Evolutionary conservation across 2,797 vertebrate species (phyloP).

Genomic region (Chaenodraco wilsoni): DNA sequence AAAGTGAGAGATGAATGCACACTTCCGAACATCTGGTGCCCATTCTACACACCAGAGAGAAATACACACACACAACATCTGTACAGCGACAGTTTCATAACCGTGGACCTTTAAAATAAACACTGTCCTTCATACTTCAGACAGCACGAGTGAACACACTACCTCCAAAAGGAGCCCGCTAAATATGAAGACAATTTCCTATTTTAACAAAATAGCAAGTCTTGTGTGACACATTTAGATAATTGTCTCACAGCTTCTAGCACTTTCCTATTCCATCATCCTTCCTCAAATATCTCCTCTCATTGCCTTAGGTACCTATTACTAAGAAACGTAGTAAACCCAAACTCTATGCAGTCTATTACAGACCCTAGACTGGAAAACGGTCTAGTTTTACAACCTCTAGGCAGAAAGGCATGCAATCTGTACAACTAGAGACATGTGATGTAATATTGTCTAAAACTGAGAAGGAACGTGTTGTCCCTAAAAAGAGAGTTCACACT

Average conservation of each 20-base stretch:
- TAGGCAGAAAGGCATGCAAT: slow-evolving; percentile 44
- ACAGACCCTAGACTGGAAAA: slow-evolving; percentile 36
- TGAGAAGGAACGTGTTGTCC: slow-evolving; percentile 17
- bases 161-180: slow-evolving; percentile 47
- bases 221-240: slow-evolving; percentile 47
- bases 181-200: slow-evolving; percentile 57
- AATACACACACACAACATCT: slow-evolving; percentile 30
- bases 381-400: slow-evolving; percentile 36
- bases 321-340: slow-evolving; percentile 29
- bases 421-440: slow-evolving; percentile 47
- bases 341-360: slow-evolving; percentile 34
- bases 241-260: slow-evolving; percentile 56
- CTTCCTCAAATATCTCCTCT: slow-evolving; percentile 44
- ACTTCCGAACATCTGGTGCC: slow-evolving; percentile 49
- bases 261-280: slow-evolving; percentile 37
- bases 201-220: slow-evolving; percentile 59
- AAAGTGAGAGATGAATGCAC: slow-evolving; percentile 59
- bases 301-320: slow-evolving; percentile 42
- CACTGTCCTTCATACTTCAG: slow-evolving; percentile 61
- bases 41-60: slow-evolving; percentile 55
- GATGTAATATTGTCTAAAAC: slow-evolving; percentile 9
- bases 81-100: slow-evolving; percentile 63
- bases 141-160: slow-evolving; percentile 58
- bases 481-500: slow-evolving; percentile 8
- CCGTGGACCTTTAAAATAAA: slow-evolving; percentile 54